Conservation (phyloP, 1,140 invertebrate genomes). For the Laupala kohalensis region DNA sequence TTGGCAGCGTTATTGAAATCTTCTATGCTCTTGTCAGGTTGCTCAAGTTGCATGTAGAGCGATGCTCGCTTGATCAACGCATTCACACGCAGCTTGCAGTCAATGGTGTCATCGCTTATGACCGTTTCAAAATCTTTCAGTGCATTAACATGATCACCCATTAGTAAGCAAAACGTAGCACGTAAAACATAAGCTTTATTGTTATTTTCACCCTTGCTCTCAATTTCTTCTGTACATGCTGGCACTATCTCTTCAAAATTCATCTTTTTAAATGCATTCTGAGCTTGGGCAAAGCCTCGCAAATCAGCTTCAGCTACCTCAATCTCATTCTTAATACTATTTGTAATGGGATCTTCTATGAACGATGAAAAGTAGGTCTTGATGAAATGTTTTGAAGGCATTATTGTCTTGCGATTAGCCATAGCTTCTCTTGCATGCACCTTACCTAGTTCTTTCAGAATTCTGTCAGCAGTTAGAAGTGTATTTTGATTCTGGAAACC, state of each 20-base stretch:
- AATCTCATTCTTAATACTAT: conserved; percentile 21
- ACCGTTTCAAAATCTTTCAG: conserved; percentile 52
- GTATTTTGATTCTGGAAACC: conserved; percentile 67
- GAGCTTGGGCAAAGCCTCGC: conserved; percentile 49
- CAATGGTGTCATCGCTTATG: conserved; percentile 25
- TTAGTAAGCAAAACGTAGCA: conserved; percentile 68
- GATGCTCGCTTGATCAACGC: conserved; percentile 82
- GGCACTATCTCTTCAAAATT: conserved; percentile 66
- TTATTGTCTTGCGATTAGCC: conserved; percentile 46
- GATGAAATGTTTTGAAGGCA: conserved; percentile 74
- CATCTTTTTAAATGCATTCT: conserved; percentile 47
- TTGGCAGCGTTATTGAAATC: conserved; percentile 64
- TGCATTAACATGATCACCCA: conserved; percentile 55
- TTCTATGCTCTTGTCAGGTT: conserved; percentile 53
- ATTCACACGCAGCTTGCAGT: conserved; percentile 50
- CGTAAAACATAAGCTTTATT: conserved; percentile 59
- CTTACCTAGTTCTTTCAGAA: conserved; percentile 65
- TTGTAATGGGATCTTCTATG: conserved; percentile 59
- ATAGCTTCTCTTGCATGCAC: conserved; percentile 56
- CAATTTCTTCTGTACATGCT: conserved; percentile 69
- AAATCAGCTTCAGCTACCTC: conserved; percentile 21
- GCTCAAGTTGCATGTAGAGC: conserved; percentile 64
- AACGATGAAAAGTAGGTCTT: conserved; percentile 77
- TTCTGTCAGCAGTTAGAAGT: conserved; percentile 67
- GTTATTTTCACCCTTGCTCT: conserved; percentile 36